A percentile compares a stretch with the other conserved stretches of the same genome.
Evolutionary conservation across 1,140 invertebrate genomes (phyloP).

Genomic region (Ditylenchus dipsaci): DNA sequence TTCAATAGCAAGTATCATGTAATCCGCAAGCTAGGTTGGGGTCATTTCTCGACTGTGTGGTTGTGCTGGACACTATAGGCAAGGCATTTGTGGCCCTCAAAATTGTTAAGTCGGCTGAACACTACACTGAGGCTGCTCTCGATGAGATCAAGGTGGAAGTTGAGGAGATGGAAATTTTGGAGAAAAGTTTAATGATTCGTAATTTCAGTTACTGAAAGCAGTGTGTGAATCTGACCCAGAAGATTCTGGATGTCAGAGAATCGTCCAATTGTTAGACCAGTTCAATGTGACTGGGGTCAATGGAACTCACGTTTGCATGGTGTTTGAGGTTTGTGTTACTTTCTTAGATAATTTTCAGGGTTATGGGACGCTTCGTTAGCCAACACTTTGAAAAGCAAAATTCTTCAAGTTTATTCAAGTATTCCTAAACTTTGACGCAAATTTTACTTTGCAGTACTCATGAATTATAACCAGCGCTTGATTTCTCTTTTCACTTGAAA

Average conservation of each 20-base stretch:
- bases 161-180: neutral
- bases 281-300: conserved; percentile 69
- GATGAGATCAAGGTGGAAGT: conserved; percentile 79
- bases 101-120: conserved; percentile 94
- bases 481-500: no score
- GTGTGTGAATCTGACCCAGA: conserved; percentile 29
- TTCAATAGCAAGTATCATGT: conserved; percentile 45
- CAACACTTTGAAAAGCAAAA: no score
- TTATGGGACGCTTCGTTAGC: no score
- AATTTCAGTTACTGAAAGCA: conserved; percentile 29
- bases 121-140: conserved; percentile 95
- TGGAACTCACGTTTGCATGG: conserved; percentile 70
- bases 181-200: neutral
- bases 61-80: conserved; percentile 64
- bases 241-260: conserved; percentile 12
- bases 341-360: no score
- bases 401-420: no score
- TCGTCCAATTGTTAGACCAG: conserved; percentile 39
- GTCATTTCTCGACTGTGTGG: conserved; percentile 51
- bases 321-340: conserved; percentile 48
- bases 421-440: no score
- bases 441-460: no score
- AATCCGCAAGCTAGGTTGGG: conserved; percentile 46
- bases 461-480: no score
- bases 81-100: conserved; percentile 94